Evolutionary conservation across 2,113 vertebrate species (phyloP).

Genomic region (Zosterops borbonicus): DNA sequence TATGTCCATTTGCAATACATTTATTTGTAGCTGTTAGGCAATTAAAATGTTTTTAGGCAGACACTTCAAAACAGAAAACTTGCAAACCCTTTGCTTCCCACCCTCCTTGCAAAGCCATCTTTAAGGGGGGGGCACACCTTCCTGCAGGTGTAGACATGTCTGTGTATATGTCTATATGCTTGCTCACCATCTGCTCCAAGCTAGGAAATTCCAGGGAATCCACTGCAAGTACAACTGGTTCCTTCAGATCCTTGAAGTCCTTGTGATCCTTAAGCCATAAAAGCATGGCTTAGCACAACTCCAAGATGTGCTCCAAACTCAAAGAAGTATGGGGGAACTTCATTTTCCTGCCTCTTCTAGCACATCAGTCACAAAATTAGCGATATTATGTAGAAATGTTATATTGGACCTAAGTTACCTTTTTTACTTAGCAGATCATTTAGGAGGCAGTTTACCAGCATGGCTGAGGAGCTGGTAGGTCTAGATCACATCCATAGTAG

Average conservation of each 20-base stretch:
- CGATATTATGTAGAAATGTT: neutral
- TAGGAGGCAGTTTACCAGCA: neutral
- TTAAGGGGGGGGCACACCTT: neutral
- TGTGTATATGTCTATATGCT: rapidly evolving
- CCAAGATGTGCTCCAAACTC: neutral
- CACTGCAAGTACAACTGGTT: neutral
- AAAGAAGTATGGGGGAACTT: neutral
- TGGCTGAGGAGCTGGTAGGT: neutral
- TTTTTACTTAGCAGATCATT: neutral
- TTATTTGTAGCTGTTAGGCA: neutral
- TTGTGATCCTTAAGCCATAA: no score
- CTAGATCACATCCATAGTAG: neutral
- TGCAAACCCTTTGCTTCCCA: neutral
- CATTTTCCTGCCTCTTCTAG: neutral
- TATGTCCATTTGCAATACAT: neutral
- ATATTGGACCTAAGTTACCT: neutral
- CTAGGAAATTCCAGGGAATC: neutral
- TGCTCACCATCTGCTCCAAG: neutral
- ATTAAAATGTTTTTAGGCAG: conserved; percentile 2
- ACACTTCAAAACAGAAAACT: neutral
- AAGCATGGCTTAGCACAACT: neutral
- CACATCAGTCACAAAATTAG: neutral
- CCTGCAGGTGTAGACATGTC: neutral
- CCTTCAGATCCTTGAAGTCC: neutral
- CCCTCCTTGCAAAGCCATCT: neutral